phyloP scores from a whole-genome alignment of 2,797 vertebrate species.

The Acipenser oxyrinchus region DNA sequence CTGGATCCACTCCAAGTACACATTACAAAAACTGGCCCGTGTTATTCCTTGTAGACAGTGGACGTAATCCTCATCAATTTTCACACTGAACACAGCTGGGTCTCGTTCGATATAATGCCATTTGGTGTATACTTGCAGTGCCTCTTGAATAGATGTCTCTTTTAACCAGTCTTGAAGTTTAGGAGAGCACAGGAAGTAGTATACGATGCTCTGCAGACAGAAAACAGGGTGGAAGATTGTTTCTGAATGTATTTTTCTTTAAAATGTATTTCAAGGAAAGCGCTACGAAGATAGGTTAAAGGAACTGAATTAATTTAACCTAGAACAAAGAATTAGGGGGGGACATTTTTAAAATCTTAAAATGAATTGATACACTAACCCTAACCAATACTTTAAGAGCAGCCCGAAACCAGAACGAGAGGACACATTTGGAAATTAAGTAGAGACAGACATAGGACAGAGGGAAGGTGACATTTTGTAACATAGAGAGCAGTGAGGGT shows the following conservation, averaged over 20 bases:
- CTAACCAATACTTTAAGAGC: no score
- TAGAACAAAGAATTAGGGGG: no score
- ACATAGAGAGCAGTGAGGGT: no score
- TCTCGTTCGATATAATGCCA: slow-evolving; percentile 95
- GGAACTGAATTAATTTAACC: no score
- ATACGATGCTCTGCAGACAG: slow-evolving; percentile 80
- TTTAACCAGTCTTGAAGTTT: slow-evolving; percentile 82
- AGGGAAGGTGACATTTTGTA: no score
- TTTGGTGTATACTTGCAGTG: slow-evolving; percentile 81
- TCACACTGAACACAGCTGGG: slow-evolving; percentile 82
- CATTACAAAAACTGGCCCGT: slow-evolving; percentile 88
- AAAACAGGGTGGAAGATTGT: neutral
- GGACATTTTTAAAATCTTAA: no score
- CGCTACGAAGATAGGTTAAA: neutral
- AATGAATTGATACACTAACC: no score
- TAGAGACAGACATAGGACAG: no score
- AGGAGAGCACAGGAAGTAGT: slow-evolving; percentile 80
- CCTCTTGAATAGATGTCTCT: slow-evolving; percentile 70
- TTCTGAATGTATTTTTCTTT: neutral
- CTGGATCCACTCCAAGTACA: slow-evolving; percentile 95
- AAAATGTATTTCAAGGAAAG: neutral
- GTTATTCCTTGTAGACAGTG: slow-evolving; percentile 93
- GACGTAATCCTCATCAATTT: slow-evolving; percentile 92
- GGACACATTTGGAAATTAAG: no score
- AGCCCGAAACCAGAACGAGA: no score